Evolutionary conservation across 1,140 invertebrate genomes (phyloP).

Genomic region (Mamestra configurata): DNA sequence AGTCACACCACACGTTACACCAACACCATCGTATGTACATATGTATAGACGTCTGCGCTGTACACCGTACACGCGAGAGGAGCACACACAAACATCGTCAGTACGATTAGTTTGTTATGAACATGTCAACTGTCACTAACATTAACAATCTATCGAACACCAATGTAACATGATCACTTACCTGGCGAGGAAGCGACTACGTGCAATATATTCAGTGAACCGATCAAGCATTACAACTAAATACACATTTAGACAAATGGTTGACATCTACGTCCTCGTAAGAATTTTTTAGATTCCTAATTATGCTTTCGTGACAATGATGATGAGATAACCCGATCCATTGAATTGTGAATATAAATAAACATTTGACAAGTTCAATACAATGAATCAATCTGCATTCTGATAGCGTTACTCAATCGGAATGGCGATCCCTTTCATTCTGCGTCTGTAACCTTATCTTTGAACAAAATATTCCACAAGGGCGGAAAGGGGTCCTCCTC

Average conservation of each 20-base stretch:
- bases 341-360: background rate
- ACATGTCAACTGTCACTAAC: constrained; percentile 16
- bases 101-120: constrained; percentile 40
- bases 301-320: background rate
- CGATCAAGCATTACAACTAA: constrained; percentile 1
- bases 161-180: constrained; percentile 21
- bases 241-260: background rate
- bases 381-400: background rate
- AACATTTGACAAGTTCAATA: background rate
- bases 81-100: constrained; percentile 25
- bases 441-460: no score
- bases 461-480: no score
- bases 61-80: no score
- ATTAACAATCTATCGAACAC: background rate
- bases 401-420: background rate
- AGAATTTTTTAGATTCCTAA: background rate
- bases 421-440: background rate
- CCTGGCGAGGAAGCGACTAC: constrained; percentile 24
- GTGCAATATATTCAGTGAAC: constrained; percentile 28
- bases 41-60: constrained; percentile 39
- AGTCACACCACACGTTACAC: constrained; percentile 63
- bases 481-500: no score
- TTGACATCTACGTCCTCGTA: background rate
- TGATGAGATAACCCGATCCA: background rate
- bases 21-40: constrained; percentile 75